Evolutionary conservation across 2,113 vertebrate genomes (phyloP).

Genomic region (Haplochromis vanheusdeni): DNA sequence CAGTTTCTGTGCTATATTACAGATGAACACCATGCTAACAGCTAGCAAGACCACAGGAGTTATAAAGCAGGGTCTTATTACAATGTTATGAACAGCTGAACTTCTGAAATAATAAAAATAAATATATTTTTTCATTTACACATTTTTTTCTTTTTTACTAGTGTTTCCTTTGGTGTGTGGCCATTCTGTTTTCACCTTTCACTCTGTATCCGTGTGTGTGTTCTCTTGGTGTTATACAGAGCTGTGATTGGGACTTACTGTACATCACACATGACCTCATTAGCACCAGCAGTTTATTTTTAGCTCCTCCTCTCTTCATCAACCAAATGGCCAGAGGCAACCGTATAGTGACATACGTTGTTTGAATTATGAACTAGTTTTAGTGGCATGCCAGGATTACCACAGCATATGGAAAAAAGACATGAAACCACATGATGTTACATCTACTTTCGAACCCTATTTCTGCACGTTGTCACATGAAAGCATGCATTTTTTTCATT

Average conservation of each 20-base stretch:
- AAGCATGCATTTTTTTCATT: background rate
- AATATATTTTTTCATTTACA: background rate
- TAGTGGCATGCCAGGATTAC: background rate
- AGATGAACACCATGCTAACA: background rate
- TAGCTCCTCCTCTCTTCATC: conserved; percentile 54
- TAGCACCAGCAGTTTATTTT: conserved; percentile 58
- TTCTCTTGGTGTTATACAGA: background rate
- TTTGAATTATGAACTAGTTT: background rate
- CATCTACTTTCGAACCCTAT: background rate
- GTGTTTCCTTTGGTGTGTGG: background rate
- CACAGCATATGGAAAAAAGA: background rate
- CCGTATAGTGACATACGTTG: background rate
- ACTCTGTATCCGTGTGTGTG: background rate
- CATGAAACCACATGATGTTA: background rate
- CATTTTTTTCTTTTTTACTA: background rate
- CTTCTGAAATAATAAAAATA: background rate
- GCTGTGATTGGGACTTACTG: conserved; percentile 27
- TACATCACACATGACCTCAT: conserved; percentile 70
- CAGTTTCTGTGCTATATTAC: background rate
- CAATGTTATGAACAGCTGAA: background rate
- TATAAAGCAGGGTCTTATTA: background rate
- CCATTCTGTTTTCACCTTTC: background rate
- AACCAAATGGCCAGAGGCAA: conserved; percentile 42
- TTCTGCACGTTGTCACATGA: background rate
- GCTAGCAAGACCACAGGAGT: background rate